Conservation (phyloP, 2,888 invertebrate species). For the Caenorhabditis afra region DNA sequence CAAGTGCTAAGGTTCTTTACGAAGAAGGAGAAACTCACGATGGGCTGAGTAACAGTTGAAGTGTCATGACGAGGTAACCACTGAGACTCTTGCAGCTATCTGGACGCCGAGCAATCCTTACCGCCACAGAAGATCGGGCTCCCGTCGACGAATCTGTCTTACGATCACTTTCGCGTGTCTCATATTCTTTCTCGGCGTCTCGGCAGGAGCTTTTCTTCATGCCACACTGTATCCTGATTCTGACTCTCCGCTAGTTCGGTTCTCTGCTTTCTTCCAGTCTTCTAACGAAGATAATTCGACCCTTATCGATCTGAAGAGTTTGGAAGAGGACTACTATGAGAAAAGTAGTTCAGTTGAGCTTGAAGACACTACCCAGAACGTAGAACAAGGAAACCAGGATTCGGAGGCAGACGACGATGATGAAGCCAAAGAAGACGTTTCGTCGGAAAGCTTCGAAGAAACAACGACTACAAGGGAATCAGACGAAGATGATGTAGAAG, state of each 20-base stretch:
- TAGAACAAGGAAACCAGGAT: neutral
- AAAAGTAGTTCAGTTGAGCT: no score
- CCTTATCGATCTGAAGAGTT: neutral
- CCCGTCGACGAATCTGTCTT: constrained; percentile 28
- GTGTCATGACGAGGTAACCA: no score
- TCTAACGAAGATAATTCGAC: constrained; percentile 6
- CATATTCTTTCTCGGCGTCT: constrained; percentile 64
- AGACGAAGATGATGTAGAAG: neutral
- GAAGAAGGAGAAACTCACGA: constrained; percentile 51
- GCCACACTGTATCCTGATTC: constrained; percentile 53
- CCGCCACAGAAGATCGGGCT: constrained; percentile 13
- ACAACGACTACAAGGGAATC: neutral
- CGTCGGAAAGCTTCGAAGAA: neutral
- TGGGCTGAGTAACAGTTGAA: constrained; percentile 25
- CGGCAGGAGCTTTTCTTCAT: constrained; percentile 66
- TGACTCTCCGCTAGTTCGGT: constrained; percentile 40
- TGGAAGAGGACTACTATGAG: neutral
- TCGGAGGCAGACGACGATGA: neutral
- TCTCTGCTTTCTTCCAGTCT: constrained; percentile 12
- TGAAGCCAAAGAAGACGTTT: neutral
- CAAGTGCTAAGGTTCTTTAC: constrained; percentile 46
- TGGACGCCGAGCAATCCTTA: constrained; percentile 30
- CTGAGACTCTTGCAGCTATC: constrained; percentile 14
- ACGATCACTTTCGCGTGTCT: constrained; percentile 39
- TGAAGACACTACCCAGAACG: neutral